A percentile compares a stretch with the other conserved stretches of the same genome.
These are phyloP conservation scores for Sepiola atlantica DNA, from an alignment of 2,888 invertebrate species.

Conservation along the genomic window DNA sequence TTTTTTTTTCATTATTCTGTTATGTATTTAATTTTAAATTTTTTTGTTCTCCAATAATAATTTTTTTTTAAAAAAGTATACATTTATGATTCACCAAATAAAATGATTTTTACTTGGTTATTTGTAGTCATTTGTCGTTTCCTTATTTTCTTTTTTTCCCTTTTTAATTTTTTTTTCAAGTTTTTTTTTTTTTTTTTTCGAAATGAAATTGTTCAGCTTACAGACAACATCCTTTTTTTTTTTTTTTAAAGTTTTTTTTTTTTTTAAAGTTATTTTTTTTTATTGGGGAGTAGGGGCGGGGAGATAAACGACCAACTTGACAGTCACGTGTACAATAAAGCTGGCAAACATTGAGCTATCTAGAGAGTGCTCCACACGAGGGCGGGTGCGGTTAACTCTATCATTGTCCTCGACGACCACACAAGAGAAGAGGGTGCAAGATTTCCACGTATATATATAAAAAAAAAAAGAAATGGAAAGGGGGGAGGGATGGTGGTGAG, in stretches of 20 bases:
- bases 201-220: constrained; percentile 32
- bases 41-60: background rate
- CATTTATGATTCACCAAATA: background rate
- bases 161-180: background rate
- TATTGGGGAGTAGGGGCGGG: no score
- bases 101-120: background rate
- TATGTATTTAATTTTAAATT: background rate
- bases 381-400: constrained; percentile 10
- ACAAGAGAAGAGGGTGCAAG: background rate
- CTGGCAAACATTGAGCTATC: constrained; percentile 44
- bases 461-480: background rate
- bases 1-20: background rate
- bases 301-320: constrained; percentile 2
- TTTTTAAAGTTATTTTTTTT: background rate
- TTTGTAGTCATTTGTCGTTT: background rate
- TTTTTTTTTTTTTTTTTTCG: background rate
- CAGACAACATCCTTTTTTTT: constrained; percentile 4
- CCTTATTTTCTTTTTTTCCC: background rate
- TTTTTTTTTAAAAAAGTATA: background rate
- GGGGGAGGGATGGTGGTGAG: background rate
- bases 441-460: constrained; percentile 4
- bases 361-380: constrained; percentile 34
- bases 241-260: background rate
- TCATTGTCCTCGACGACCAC: background rate
- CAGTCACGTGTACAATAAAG: constrained; percentile 44